Evolutionary conservation across 2,888 invertebrate genomes (phyloP), one percentile per base, ranked within the genome.

Genomic region (Synergus japonicus): DNA sequence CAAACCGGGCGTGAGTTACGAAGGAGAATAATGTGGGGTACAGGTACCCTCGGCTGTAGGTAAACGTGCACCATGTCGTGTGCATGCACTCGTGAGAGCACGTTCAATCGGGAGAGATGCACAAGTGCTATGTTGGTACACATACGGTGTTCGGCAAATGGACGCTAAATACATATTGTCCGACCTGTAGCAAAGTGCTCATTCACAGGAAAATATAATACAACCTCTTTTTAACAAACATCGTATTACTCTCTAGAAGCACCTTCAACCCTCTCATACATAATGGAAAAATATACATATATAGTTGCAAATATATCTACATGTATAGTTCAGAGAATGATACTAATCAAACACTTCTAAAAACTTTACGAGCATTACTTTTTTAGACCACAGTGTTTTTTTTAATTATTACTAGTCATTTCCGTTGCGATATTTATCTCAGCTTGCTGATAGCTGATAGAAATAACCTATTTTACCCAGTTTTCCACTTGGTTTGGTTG

Each of bases 1-100:
- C 84, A 86, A 87, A 86, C 84, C 84, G 81, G 78, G 73, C 82
- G 69, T 83, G 85, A 86, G 85, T 88, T 87, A 87, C 87, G 86
- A 87, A 86, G 84, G 86, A 87, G 87, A 87, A 87, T 88, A 89
- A 88, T 85, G 86, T 86, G 80, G 79, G 79, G 49, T 41, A 69
- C 69, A 49, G 46, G 54, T 73, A 37, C n/a, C 29, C 49, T 79
- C 76, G 81, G 78, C 76, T 82, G 78, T 79, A 82, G 78, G 82
- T 79, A 77, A 79, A 79, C 77, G 65, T 73, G 65, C 73, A 77
- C 29, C 63, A 73, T 78, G 58, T 76, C 76, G 79, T 81, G 82
- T 83, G 81, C 78, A 82, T 86, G 81, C 79, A 83, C 79, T 76
- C 54, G 80, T 69, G 79, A 76, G 82, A 69, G 64, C 84, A 78